Conservation (phyloP, 2,113 vertebrate genomes). For the Macroglossus sobrinus region DNA sequence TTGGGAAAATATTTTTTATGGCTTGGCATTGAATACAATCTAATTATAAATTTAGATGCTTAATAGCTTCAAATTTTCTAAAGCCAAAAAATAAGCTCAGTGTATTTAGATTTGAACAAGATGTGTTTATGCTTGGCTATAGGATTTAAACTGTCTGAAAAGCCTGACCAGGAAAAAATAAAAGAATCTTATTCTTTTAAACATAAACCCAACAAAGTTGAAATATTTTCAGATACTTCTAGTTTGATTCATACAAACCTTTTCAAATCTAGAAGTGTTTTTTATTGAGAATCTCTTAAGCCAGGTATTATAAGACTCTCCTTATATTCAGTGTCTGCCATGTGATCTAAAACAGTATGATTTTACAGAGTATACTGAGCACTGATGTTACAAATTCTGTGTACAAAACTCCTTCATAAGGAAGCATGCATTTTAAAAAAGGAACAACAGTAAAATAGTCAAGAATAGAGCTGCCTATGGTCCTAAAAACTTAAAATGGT, state of each 20-base stretch:
- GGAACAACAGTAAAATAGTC: background rate
- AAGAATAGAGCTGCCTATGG: background rate
- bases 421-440: background rate
- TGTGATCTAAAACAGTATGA: background rate
- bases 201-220: conserved; percentile 1
- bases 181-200: background rate
- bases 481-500: background rate
- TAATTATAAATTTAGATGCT: conserved; percentile 36
- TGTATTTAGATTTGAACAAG: background rate
- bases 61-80: conserved; percentile 48
- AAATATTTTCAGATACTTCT: conserved; percentile 7
- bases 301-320: background rate
- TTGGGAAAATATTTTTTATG: background rate
- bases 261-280: background rate
- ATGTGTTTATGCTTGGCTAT: background rate
- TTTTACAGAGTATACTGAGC: background rate
- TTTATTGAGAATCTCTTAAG: conserved; percentile 8
- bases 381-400: background rate
- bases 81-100: background rate
- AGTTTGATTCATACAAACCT: background rate
- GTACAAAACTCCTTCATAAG: background rate
- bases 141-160: conserved; percentile 42
- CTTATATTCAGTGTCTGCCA: background rate
- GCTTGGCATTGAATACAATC: background rate
- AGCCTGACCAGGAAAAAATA: background rate